phyloP scores from a whole-genome alignment of 2,888 invertebrate genomes.

The Drosophila planitibia region DNA sequence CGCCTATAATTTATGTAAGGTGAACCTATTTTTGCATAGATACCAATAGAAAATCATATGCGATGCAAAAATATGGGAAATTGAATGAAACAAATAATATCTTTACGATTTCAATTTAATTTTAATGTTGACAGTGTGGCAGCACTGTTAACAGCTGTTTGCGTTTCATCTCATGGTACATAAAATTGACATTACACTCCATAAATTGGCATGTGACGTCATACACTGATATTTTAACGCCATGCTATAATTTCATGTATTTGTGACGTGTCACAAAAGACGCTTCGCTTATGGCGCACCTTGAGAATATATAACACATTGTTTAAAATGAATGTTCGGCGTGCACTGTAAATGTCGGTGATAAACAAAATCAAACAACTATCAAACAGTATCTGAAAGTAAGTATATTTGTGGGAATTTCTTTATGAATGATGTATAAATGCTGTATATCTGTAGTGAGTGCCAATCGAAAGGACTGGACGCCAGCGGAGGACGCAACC shows the following conservation, averaged over 20 bases:
- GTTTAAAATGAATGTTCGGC: neutral
- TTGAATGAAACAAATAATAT: neutral
- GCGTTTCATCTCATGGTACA: neutral
- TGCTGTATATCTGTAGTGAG: constrained; percentile 19
- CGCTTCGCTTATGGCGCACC: neutral
- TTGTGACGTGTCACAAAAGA: neutral
- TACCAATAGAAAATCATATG: neutral
- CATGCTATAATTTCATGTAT: neutral
- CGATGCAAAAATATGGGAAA: neutral
- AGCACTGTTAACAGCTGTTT: constrained; percentile 8
- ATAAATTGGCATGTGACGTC: constrained; percentile 1
- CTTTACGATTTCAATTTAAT: neutral
- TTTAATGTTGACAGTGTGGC: constrained; percentile 3
- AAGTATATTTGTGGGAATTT: neutral
- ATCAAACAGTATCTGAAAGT: constrained; percentile 1
- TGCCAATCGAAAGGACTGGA: constrained; percentile 20
- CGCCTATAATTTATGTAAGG: neutral
- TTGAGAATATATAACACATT: neutral
- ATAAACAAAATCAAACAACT: neutral
- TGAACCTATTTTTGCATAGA: neutral
- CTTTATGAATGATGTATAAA: neutral
- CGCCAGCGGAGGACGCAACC: constrained; percentile 13
- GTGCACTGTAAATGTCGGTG: too few species aligned
- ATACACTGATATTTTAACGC: neutral
- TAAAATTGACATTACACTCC: neutral